Percentiles rank a stretch among this genome's conserved stretches.
Evolutionary conservation across 2,888 invertebrate species (phyloP).

Genomic region (Oscheius sp.): DNA sequence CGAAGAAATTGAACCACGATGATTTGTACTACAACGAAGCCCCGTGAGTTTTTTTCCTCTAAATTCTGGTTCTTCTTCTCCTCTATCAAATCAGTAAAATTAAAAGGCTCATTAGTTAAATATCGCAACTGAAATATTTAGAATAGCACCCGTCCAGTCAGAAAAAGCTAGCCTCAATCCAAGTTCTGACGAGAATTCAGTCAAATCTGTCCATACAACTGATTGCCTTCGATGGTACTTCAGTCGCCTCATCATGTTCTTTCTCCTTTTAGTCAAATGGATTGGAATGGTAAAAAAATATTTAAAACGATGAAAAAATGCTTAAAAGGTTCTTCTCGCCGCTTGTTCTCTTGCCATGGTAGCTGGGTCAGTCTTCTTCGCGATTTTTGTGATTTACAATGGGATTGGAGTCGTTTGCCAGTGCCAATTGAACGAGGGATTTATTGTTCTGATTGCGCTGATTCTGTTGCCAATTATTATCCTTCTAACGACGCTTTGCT

Average conservation of each 20-base stretch:
- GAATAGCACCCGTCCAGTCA: not conserved
- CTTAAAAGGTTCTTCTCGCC: slow-evolving; percentile 40
- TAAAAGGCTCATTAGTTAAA: no score
- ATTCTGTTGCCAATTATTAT: slow-evolving; percentile 51
- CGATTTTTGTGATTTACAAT: slow-evolving; percentile 56
- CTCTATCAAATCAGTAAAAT: no score
- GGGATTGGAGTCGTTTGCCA: slow-evolving; percentile 56
- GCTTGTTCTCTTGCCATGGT: slow-evolving; percentile 47
- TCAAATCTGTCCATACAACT: not conserved
- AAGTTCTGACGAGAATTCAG: not conserved
- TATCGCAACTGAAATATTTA: not conserved
- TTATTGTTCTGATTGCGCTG: slow-evolving; percentile 45
- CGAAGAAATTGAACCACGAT: slow-evolving; percentile 7
- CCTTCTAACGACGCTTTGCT: slow-evolving; percentile 54
- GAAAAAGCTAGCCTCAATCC: not conserved
- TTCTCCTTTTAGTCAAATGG: slow-evolving; percentile 43
- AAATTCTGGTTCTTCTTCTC: not conserved
- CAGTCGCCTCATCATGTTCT: slow-evolving; percentile 38
- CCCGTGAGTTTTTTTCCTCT: slow-evolving; percentile 9
- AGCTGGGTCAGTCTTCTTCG: slow-evolving; percentile 50
- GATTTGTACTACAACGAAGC: slow-evolving; percentile 10
- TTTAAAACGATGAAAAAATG: not conserved
- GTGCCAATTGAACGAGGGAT: slow-evolving; percentile 57
- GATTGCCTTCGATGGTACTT: slow-evolving; percentile 39
- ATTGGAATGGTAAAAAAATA: slow-evolving; percentile 15